phyloP scores from a whole-genome alignment of 2,797 vertebrate species.

The Paedocypris micromegethes region DNA sequence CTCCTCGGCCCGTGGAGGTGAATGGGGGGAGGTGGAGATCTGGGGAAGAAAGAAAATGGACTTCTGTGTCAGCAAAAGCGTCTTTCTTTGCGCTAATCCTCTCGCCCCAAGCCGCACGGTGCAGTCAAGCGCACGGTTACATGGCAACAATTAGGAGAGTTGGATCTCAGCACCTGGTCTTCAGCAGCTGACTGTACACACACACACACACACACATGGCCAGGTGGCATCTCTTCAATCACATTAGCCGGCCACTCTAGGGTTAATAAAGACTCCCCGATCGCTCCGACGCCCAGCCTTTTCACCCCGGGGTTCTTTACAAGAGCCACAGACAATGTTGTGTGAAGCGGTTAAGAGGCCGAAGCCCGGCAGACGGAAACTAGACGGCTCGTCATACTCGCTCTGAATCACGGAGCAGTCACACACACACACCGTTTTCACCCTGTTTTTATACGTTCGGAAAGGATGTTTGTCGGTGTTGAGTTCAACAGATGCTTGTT shows the following conservation, averaged over 20 bases:
- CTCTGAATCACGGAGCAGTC: too few relatives aligned
- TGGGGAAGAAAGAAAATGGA: constrained; percentile 57
- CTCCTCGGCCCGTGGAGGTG: constrained; percentile 14
- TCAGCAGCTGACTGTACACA: constrained; percentile 73
- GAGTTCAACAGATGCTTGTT: too few relatives aligned
- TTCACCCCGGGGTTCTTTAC: constrained; percentile 60
- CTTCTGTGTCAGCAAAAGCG: constrained; percentile 65
- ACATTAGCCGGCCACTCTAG: constrained; percentile 78
- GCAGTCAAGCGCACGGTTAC: constrained; percentile 75
- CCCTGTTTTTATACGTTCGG: too few relatives aligned
- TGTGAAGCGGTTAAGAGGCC: constrained; percentile 75
- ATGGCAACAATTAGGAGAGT: constrained; percentile 73
- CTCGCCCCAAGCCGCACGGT: constrained; percentile 66
- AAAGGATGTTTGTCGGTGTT: too few relatives aligned
- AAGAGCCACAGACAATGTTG: constrained; percentile 65
- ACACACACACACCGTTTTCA: too few relatives aligned
- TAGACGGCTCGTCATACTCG: constrained; percentile 48
- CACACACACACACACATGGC: constrained; percentile 51
- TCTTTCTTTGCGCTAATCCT: constrained; percentile 58
- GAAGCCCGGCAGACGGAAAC: constrained; percentile 51
- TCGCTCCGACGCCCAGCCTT: constrained; percentile 38
- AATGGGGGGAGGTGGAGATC: constrained; percentile 17
- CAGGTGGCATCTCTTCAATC: constrained; percentile 84
- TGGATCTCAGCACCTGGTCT: constrained; percentile 76
- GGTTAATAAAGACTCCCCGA: constrained; percentile 74